Evolutionary conservation across 2,113 vertebrate species (phyloP).

Genomic region (Atherinomorus stipes): DNA sequence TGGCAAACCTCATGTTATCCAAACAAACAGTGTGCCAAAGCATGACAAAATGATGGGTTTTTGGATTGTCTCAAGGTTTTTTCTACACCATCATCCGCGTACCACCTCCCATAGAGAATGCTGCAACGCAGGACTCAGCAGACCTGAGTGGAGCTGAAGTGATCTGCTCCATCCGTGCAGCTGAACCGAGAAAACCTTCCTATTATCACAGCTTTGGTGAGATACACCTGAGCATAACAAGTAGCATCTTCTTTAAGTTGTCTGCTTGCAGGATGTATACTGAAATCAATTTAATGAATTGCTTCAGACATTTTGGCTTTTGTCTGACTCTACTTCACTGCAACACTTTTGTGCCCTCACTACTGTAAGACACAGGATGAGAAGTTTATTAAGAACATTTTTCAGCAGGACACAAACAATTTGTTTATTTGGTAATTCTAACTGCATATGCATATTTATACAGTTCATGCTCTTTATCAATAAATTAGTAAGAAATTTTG

Average conservation of each 20-base stretch:
- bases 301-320: background rate
- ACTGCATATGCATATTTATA: background rate
- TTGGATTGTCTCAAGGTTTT: constrained; percentile 77
- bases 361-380: background rate
- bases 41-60: constrained; percentile 2
- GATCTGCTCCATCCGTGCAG: constrained; percentile 88
- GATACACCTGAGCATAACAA: constrained; percentile 30
- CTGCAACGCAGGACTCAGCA: constrained; percentile 66
- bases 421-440: constrained; percentile 4
- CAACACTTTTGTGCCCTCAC: too few relatives aligned
- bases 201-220: constrained; percentile 97
- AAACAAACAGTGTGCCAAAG: background rate
- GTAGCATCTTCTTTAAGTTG: background rate
- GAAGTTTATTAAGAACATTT: background rate
- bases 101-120: constrained; percentile 80
- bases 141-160: constrained; percentile 85
- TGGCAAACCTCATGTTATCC: background rate
- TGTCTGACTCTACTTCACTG: background rate
- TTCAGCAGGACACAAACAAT: background rate
- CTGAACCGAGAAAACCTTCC: constrained; percentile 86
- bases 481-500: background rate
- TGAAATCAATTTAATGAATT: constrained; percentile 30
- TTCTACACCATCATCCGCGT: constrained; percentile 90
- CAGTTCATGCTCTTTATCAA: background rate
- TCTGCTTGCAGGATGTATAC: constrained; percentile 22